Evolutionary conservation across 64 coral and sea anemone genomes (phyloP), one percentile per base, ranked within the genome.

Genomic region (Astreopora myriophthalma): DNA sequence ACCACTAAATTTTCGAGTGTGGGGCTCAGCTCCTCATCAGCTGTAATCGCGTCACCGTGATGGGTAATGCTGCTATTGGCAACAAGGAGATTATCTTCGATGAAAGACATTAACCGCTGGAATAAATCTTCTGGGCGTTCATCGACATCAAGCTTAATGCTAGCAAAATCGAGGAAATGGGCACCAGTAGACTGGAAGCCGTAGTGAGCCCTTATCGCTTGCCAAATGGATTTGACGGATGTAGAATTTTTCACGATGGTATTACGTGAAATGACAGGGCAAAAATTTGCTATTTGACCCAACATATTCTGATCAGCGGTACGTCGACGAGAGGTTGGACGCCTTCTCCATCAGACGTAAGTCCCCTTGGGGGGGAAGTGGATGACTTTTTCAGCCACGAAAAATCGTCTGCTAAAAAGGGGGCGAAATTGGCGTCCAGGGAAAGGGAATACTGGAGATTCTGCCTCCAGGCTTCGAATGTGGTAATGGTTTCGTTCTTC

Each of bases 391-490:
- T 81, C 38, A 3, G 71, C 71, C 71, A 74, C 5, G 71, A 27
- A 34, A 74, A 37, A 42, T 37, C 36, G 38, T 74, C 71, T 3
- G 31, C 38, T 34, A 74, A 42, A 42, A 35, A 74, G 1, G 71
- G 71, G 28, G 71, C 71, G 33, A 74, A 74, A 74, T 35, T 74
- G 13, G 38, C 32, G 14, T 74, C 33, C 19, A 74, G 71, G 14
- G 71, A 74, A 4, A 74, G 38, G 31, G 71, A 37, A 42, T 74
- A 74, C 33, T 74, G 31, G 2, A 34, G 31, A 42, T 74, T 74
- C 38, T 74, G 71, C 33, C 71, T 74, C 71, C 71, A 74, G 13
- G 71, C 71, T 74, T 74, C 33, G 38, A 74, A 74, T 74, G 71
- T 37, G 1, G 71, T 42, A 34, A 74, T 74, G 11, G 71, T 35